Conservation (phyloP, 2,888 invertebrate species). For the Aradus depressus region DNA sequence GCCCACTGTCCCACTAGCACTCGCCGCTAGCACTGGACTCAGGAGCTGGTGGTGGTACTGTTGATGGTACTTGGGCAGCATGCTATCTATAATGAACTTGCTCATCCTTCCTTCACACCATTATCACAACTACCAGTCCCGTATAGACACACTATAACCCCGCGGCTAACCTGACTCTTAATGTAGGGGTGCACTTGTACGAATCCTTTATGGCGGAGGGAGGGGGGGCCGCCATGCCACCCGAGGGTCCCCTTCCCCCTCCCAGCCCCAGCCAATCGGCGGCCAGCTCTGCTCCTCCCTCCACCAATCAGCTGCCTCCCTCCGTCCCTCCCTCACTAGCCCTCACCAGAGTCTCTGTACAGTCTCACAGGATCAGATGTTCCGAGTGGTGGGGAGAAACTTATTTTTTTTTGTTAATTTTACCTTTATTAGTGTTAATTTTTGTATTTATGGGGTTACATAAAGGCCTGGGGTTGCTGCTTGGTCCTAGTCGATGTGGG, state of each 20-base stretch:
- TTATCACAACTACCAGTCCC: constrained; percentile 18
- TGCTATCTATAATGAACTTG: constrained; percentile 96
- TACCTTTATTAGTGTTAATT: no score
- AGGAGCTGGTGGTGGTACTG: constrained; percentile 56
- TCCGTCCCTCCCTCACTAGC: constrained; percentile 25
- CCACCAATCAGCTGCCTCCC: constrained; percentile 23
- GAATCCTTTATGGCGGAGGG: constrained; percentile 27
- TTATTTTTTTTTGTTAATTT: no score
- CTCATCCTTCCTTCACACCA: constrained; percentile 55
- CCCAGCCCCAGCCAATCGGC: constrained; percentile 31
- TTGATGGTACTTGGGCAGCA: constrained; percentile 86
- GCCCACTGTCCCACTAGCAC: constrained; percentile 55
- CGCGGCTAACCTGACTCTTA: constrained; percentile 19
- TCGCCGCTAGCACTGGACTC: constrained; percentile 40
- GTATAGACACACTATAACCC: constrained; percentile 19
- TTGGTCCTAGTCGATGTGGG: no score
- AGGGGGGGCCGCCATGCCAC: constrained; percentile 16
- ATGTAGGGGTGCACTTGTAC: constrained; percentile 25
- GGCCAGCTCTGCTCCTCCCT: constrained; percentile 33
- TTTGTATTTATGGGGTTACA: no score
- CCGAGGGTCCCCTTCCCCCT: constrained; percentile 11
- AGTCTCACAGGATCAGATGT: no score
- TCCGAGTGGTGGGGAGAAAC: no score
- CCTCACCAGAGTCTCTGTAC: background rate
- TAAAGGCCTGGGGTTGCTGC: no score